Percentiles rank a stretch among this genome's conserved stretches.
Evolutionary conservation across 2,797 vertebrate genomes (phyloP).

Genomic region (Potorous gilbertii): DNA sequence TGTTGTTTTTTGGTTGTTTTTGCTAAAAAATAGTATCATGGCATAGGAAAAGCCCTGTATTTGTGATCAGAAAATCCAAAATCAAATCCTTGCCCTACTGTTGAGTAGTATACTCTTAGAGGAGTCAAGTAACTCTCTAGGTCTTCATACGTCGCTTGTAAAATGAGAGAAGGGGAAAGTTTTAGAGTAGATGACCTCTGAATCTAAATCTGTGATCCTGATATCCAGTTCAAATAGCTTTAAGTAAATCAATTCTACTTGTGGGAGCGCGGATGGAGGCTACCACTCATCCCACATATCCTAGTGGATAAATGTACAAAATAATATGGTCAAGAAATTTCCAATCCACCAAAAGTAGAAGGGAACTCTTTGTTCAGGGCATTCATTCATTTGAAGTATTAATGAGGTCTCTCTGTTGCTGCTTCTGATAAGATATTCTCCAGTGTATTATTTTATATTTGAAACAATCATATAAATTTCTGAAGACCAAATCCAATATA

Average conservation of each 20-base stretch:
- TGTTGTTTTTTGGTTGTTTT: not conserved
- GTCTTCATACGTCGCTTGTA: not conserved
- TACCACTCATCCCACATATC: not conserved
- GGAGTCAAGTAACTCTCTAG: not conserved
- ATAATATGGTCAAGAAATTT: not conserved
- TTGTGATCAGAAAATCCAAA: not conserved
- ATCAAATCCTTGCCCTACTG: not conserved
- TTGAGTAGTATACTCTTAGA: not conserved
- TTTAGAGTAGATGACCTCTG: not conserved
- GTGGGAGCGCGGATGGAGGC: not conserved
- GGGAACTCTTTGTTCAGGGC: not conserved
- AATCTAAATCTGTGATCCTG: not conserved
- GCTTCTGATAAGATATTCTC: constrained; percentile 8
- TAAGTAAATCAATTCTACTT: not conserved
- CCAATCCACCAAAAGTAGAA: not conserved
- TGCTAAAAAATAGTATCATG: not conserved
- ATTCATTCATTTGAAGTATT: not conserved
- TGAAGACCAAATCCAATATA: not conserved
- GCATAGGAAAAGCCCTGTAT: not conserved
- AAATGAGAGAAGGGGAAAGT: not conserved
- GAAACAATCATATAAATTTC: not conserved
- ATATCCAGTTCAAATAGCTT: not conserved
- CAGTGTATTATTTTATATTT: not conserved
- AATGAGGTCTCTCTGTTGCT: not conserved
- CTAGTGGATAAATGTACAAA: not conserved